Evolutionary conservation across 2,113 vertebrate species (phyloP), one percentile per base, ranked within the genome.

Genomic region (Plotosus lineatus): DNA sequence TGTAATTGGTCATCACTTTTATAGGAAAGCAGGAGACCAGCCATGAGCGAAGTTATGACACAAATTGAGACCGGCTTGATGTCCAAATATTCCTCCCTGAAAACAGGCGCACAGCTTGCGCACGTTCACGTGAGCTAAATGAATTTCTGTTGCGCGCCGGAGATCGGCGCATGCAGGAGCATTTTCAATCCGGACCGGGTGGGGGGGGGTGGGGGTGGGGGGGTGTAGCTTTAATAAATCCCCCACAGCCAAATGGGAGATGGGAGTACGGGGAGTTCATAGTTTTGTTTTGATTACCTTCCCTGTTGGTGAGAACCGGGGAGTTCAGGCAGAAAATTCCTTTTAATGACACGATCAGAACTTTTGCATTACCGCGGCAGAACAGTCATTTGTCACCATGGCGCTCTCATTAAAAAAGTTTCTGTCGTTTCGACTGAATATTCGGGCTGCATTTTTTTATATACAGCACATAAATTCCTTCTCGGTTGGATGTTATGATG

Each of bases 201-300:
- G 86, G 89, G 91, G 91, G 88, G 89, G 73, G 86, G 89, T 90
- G 90, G 88, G 88, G n/a, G n/a, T n/a, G n/a, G n/a, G n/a, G n/a
- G n/a, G n/a, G n/a, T n/a, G n/a, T n/a, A n/a, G n/a, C 90, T 89
- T 91, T 93, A 92, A 92, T 94, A 92, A 92, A 92, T 92, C 91
- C 90, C 92, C 92, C 88, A 85, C 79, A 86, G 92, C 87, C 91
- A 88, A 84, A 86, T 90, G 91, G 89, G 85, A 91, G 89, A 90
- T 91, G 88, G 91, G 89, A 88, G 85, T 79, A 87, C 79, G 26
- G 86, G 86, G 88, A 90, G 89, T 88, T 73, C 53, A 87, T 78
- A 87, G 87, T 92, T 91, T 89, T 90, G 89, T 92, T 94, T 92
- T 93, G 90, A 93, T 93, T 93, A 92, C 88, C 84, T 78, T 92